Conservation (phyloP, 2,797 vertebrate species). For the Lithobates pipiens region DNA sequence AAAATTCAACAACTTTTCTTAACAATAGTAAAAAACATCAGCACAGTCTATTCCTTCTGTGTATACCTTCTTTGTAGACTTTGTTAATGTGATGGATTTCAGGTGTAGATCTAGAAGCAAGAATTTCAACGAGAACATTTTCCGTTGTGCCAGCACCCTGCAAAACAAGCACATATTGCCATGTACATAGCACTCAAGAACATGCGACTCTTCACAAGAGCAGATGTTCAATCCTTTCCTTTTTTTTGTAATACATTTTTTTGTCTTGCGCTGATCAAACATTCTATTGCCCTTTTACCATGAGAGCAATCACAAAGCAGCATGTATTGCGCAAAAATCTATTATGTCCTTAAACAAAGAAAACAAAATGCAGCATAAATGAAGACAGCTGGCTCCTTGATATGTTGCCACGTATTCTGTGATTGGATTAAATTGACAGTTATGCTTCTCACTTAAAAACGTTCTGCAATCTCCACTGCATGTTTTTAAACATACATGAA, state of each 20-base stretch:
- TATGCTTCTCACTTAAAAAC: too few relatives aligned
- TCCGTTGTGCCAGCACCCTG: conserved; percentile 94
- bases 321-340: background rate
- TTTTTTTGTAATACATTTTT: background rate
- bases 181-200: background rate
- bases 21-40: too few relatives aligned
- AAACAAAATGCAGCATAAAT: background rate
- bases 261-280: background rate
- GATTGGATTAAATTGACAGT: too few relatives aligned
- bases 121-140: conserved; percentile 90
- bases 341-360: background rate
- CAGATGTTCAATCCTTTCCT: too few relatives aligned
- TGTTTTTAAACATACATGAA: too few relatives aligned
- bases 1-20: too few relatives aligned
- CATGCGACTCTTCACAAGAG: background rate
- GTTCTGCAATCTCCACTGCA: too few relatives aligned
- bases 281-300: background rate
- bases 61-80: conserved; percentile 91
- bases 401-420: too few relatives aligned
- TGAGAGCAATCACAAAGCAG: background rate
- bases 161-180: conserved; percentile 1
- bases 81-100: conserved; percentile 84
- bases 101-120: conserved; percentile 87
- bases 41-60: background rate
- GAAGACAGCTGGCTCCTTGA: background rate